phyloP scores from a whole-genome alignment of 2,888 invertebrate genomes.

The Agrypnus murinus region DNA sequence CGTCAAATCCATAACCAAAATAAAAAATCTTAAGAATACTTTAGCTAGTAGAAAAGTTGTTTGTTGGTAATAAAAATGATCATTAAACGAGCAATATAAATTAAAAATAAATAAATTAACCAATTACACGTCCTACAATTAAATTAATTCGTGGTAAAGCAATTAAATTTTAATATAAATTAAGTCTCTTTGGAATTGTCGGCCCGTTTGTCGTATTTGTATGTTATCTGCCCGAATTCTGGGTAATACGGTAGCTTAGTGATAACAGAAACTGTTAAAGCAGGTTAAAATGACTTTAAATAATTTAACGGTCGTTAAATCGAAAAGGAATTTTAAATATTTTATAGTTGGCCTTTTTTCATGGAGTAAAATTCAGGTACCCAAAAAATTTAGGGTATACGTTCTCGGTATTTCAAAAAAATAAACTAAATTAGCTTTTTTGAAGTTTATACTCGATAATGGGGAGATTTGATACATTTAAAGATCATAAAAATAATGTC shows the following conservation, averaged over 20 bases:
- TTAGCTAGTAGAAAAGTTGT: constrained; percentile 36
- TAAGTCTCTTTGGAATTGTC: constrained; percentile 42
- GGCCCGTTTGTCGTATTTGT: constrained; percentile 39
- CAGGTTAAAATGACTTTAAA: constrained; percentile 24
- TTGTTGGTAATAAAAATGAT: constrained; percentile 32
- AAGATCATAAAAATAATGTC: too few relatives aligned
- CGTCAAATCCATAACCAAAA: constrained; percentile 10
- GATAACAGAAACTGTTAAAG: constrained; percentile 40
- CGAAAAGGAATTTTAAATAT: constrained; percentile 36
- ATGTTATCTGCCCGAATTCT: constrained; percentile 38
- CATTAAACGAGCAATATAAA: constrained; percentile 44
- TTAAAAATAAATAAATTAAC: constrained; percentile 49
- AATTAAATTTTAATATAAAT: constrained; percentile 47
- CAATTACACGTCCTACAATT: constrained; percentile 38
- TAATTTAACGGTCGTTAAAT: constrained; percentile 35
- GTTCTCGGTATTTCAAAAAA: constrained; percentile 20
- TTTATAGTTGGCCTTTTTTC: constrained; percentile 30
- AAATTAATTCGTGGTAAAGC: constrained; percentile 49
- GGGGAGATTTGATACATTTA: too few relatives aligned
- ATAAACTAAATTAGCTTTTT: constrained; percentile 7
- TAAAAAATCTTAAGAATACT: constrained; percentile 22
- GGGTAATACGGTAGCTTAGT: constrained; percentile 39
- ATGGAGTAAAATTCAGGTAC: constrained; percentile 15
- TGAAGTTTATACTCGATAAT: not conserved
- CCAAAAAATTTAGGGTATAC: constrained; percentile 16